Conservation (phyloP, 2,888 invertebrate genomes). For the Hylaea fasciaria region DNA sequence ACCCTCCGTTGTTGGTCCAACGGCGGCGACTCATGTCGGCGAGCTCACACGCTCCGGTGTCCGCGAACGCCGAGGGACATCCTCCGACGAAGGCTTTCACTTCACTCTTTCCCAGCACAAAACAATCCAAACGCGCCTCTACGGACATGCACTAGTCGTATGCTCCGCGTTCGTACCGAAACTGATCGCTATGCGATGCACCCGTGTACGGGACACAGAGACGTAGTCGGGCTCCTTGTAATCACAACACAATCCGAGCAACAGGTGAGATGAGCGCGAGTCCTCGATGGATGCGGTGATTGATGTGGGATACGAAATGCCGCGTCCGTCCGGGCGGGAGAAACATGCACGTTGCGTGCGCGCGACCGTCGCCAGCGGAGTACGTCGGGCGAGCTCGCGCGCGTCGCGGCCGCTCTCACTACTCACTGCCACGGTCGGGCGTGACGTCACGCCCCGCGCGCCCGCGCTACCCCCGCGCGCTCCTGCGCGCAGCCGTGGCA, state of each 20-base stretch:
- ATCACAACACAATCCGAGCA: conserved; percentile 73
- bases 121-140: conserved; percentile 76
- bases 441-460: conserved; percentile 77
- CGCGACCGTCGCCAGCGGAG: conserved; percentile 81
- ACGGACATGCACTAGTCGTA: conserved; percentile 69
- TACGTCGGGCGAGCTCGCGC: conserved; percentile 78
- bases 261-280: conserved; percentile 68
- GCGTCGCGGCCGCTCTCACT: conserved; percentile 79
- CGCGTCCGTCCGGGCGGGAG: conserved; percentile 64
- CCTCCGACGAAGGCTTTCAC: conserved; percentile 79
- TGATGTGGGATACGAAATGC: conserved; percentile 63
- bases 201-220: conserved; percentile 12
- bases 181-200: conserved; percentile 48
- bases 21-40: conserved; percentile 90
- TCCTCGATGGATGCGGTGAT: conserved; percentile 59
- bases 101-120: conserved; percentile 80
- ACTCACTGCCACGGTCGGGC: conserved; percentile 83
- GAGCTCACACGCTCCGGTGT: conserved; percentile 76
- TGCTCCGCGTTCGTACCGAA: conserved; percentile 68
- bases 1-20: conserved; percentile 91
- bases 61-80: conserved; percentile 75
- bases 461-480: conserved; percentile 51
- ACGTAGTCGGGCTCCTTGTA: conserved; percentile 50
- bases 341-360: conserved; percentile 74
- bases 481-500: conserved; percentile 74